Evolutionary conservation across 2,113 vertebrate genomes (phyloP).

Genomic region (Prunella fulvescens): DNA sequence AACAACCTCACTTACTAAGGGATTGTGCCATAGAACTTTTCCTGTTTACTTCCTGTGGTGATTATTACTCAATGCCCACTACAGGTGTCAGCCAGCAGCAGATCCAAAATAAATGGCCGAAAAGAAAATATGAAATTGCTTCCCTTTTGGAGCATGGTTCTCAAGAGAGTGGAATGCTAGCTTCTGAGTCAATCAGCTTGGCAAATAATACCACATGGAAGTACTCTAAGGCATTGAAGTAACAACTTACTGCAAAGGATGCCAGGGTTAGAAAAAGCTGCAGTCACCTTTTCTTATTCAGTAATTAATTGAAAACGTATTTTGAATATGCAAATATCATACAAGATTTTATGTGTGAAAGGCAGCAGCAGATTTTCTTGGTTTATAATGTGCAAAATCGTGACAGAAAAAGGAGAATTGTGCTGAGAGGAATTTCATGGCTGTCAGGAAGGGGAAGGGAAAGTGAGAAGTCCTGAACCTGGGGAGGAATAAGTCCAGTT

Average conservation of each 20-base stretch:
- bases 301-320: not conserved
- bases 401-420: not conserved
- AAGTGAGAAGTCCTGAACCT: not conserved
- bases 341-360: not conserved
- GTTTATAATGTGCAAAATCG: not conserved
- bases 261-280: not conserved
- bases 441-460: not conserved
- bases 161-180: not conserved
- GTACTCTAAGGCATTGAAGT: not conserved
- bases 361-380: not conserved
- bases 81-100: not conserved
- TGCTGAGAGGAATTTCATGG: not conserved
- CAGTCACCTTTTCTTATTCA: not conserved
- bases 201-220: not conserved
- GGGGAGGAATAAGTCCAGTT: not conserved
- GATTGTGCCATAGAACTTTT: not conserved
- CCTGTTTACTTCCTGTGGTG: not conserved
- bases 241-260: not conserved
- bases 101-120: not conserved
- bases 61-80: not conserved
- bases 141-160: not conserved
- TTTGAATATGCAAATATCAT: not conserved
- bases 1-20: not conserved
- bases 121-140: not conserved
- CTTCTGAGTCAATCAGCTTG: not conserved